These are phyloP conservation scores for Synanceia verrucosa DNA, from an alignment of 2,797 vertebrate genomes.

Conservation along the genomic window DNA sequence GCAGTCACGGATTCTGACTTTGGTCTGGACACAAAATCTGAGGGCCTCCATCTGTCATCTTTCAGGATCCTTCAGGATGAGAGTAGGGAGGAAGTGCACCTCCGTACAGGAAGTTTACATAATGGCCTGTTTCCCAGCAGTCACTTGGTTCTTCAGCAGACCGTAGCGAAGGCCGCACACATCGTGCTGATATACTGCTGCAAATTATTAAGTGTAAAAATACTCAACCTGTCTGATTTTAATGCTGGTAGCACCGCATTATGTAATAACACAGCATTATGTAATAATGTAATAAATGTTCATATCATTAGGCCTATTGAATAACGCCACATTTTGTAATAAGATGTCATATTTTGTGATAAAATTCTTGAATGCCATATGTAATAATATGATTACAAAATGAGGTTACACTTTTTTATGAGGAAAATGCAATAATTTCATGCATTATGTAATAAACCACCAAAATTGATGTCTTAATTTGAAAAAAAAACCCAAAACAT, in stretches of 20 bases:
- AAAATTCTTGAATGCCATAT: no score
- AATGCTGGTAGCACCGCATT: no score
- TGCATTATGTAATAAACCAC: no score
- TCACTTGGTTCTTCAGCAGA: constrained; percentile 50
- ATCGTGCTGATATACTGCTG: constrained; percentile 44
- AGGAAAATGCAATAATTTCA: no score
- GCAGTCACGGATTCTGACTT: constrained; percentile 57
- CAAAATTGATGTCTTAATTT: no score
- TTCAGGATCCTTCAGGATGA: constrained; percentile 58
- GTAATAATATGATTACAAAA: no score
- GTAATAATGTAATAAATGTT: no score
- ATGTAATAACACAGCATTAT: not conserved
- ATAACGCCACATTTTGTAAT: no score
- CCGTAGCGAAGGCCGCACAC: constrained; percentile 53
- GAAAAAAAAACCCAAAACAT: no score
- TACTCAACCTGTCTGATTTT: not conserved
- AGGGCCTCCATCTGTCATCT: constrained; percentile 59
- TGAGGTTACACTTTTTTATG: no score
- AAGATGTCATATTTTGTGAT: no score
- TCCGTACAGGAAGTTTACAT: constrained; percentile 63
- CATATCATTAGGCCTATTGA: no score
- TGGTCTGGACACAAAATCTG: constrained; percentile 52
- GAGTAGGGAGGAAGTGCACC: constrained; percentile 58
- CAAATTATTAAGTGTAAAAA: constrained; percentile 40
- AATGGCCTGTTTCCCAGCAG: constrained; percentile 54